Base-by-base conservation (phyloP, 2,888 invertebrate species). In the Junonia oenone region DNA sequence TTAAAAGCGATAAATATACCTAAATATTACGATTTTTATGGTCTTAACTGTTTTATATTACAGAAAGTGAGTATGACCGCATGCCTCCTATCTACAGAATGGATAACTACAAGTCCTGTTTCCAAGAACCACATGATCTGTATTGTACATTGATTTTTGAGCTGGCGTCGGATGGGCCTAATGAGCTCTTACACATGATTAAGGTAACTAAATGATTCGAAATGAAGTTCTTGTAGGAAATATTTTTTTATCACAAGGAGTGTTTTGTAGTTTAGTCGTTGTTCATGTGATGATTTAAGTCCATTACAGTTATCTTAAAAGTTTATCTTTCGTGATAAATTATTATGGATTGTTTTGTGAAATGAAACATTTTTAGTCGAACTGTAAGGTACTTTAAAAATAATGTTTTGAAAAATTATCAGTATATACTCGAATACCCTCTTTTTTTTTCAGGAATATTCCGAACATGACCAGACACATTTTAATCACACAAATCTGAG, bases 1-100 rank as follows among this genome's bases (percentile, higher is more conserved):
- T n/a, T n/a, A n/a, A n/a, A n/a, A n/a, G n/a, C n/a, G 97, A 97
- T 91, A 71, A 81, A 80, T 51, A 31, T 46, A 8, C 8, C 14
- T 22, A 13, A 13, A 11, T 22, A 22, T 22, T 22, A 22, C 22
- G n/a, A 33, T n/a, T 33, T 0, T n/a, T 11, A 33, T 33, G 11
- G 9, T 31, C 8, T 11, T 8, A n/a, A 33, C n/a, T 33, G 2
- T n/a, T n/a, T 31, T 38, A 38, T 45, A 6, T 45, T 22, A 6
- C 45, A 45, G 45, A 9, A 0, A 11, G 5, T 22, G 40, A 40
- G 6, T 40, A 15, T 19, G 15, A 15, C 0, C 15, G 19, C 6
- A 15, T 40, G 40, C 40, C 40, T 40, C 40, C 40, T 2, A 8
- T 40, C 1, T 17, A 15, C 11, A 19, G 9, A 19, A 40, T 17